Percentiles rank a stretch among this genome's conserved stretches.
These are phyloP conservation scores for Athrips mouffetella DNA, from an alignment of 2,888 invertebrate species.

Conservation along the genomic window DNA sequence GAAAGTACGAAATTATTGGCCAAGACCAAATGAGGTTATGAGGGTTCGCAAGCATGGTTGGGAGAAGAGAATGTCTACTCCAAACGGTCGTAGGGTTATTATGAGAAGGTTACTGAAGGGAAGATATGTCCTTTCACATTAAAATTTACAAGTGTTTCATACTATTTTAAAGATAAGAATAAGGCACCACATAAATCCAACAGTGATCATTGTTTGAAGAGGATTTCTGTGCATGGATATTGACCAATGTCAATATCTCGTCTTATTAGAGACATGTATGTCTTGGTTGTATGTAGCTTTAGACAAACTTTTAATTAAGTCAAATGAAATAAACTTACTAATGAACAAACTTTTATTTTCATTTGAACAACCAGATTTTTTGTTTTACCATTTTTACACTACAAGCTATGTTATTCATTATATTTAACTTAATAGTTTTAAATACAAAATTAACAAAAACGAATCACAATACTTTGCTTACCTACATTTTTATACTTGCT, in stretches of 20 bases:
- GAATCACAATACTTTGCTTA: background rate
- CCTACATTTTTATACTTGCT: constrained; percentile 3
- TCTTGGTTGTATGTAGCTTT: no score
- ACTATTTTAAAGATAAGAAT: background rate
- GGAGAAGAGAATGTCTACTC: constrained; percentile 82
- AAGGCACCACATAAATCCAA: background rate
- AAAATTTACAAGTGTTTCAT: constrained; percentile 28
- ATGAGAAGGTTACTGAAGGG: constrained; percentile 89
- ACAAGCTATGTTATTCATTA: constrained; percentile 1
- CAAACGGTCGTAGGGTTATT: constrained; percentile 81
- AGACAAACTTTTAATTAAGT: no score
- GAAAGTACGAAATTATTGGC: constrained; percentile 83
- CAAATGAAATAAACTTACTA: constrained; percentile 9
- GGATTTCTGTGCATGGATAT: no score
- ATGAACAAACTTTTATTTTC: constrained; percentile 9
- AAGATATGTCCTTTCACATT: constrained; percentile 83
- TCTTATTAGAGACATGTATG: no score
- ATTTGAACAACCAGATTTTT: constrained; percentile 15
- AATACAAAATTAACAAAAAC: constrained; percentile 13
- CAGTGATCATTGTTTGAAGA: no score
- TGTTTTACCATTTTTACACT: constrained; percentile 6
- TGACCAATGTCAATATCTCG: no score
- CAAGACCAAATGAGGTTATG: constrained; percentile 84
- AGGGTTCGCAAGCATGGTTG: constrained; percentile 85
- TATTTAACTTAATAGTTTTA: constrained; percentile 14